phyloP scores from a whole-genome alignment of 2,888 invertebrate species.

The Teinopalpus imperialis region DNA sequence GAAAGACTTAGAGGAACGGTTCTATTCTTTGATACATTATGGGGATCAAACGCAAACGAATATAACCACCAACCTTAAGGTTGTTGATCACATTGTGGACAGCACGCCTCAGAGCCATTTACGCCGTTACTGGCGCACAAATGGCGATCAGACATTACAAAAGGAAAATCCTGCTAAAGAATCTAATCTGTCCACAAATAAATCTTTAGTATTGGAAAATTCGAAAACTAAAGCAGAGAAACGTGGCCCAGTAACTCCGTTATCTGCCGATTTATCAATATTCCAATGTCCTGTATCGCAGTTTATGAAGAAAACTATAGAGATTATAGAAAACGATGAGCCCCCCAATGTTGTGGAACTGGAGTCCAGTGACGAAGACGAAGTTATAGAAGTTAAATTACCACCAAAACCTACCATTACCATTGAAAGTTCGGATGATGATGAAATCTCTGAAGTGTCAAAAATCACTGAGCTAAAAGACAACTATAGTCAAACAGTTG shows the following conservation, averaged over 20 bases:
- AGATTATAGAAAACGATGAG: constrained; percentile 58
- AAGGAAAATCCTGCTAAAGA: constrained; percentile 50
- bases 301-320: constrained; percentile 54
- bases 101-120: constrained; percentile 54
- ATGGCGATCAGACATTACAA: constrained; percentile 44
- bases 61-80: constrained; percentile 44
- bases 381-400: constrained; percentile 70
- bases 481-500: constrained; percentile 36
- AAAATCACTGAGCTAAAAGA: constrained; percentile 10
- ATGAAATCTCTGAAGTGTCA: constrained; percentile 48
- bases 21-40: constrained; percentile 75
- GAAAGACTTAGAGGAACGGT: constrained; percentile 71
- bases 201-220: constrained; percentile 31
- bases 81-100: constrained; percentile 41
- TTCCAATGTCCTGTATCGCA: constrained; percentile 57
- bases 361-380: constrained; percentile 73
- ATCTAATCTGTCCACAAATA: constrained; percentile 22
- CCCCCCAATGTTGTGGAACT: constrained; percentile 46
- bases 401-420: constrained; percentile 74
- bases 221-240: constrained; percentile 55
- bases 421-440: constrained; percentile 76
- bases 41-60: constrained; percentile 62
- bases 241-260: constrained; percentile 32
- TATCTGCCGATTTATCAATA: constrained; percentile 50
- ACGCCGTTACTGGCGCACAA: constrained; percentile 69